Percentiles rank a stretch among this genome's conserved stretches.
These are phyloP conservation scores for Epizoanthus ramosus DNA, from an alignment of 92 coral and sea anemone genomes.

Conservation along the genomic window DNA sequence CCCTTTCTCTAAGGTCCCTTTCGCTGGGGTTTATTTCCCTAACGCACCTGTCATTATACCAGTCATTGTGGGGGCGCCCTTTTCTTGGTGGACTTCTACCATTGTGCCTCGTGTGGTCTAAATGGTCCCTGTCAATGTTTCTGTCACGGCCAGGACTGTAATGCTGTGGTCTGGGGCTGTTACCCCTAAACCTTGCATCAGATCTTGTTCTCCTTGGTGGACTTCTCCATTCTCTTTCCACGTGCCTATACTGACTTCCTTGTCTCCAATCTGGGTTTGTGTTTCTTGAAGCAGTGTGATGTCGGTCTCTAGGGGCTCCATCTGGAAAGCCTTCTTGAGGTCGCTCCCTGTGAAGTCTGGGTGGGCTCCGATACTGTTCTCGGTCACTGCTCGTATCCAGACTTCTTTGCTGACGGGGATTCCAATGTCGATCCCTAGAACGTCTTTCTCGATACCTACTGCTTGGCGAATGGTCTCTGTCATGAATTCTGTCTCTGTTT, in stretches of 20 bases:
- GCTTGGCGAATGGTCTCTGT: slow-evolving; percentile 1
- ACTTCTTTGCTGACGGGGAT: too few relatives aligned
- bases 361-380: slow-evolving; percentile 10
- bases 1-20: not conserved
- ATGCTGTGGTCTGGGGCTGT: not conserved
- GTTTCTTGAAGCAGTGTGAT: not conserved
- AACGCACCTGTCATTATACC: not conserved
- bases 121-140: not conserved
- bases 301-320: not conserved
- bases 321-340: not conserved
- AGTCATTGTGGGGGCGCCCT: too few relatives aligned
- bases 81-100: not conserved
- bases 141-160: not conserved
- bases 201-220: not conserved
- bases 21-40: not conserved
- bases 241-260: not conserved
- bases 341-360: not conserved
- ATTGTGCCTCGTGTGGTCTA: not conserved
- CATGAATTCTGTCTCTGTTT: not conserved
- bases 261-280: not conserved
- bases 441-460: not conserved
- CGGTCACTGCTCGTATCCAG: not conserved
- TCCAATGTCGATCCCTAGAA: not conserved
- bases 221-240: not conserved
- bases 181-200: not conserved